Evolutionary conservation across 2,113 vertebrate species (phyloP), one percentile per base, ranked within the genome.

Genomic region (Vimba vimba): DNA sequence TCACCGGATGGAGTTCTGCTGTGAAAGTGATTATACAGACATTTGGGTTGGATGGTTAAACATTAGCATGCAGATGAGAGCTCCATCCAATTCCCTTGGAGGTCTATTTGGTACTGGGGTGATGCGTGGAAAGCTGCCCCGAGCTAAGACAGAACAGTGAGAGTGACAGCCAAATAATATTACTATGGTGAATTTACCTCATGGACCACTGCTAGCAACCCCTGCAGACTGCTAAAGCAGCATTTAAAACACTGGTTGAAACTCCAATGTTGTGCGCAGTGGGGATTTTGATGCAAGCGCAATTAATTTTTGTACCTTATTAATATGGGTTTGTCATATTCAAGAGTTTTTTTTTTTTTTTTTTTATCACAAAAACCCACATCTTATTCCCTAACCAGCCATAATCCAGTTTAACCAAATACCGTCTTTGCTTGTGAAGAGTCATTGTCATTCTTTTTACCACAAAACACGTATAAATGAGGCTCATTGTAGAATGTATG

Each of bases 31-130:
- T 93, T 84, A 71, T 76, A 79, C 91, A 87, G 91, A 89, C 90
- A 91, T 91, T 88, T 89, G 83, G 86, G 83, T 80, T 87, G 90
- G 87, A 90, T 91, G 88, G 82, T 89, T 90, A 33, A 88, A 89
- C 66, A 90, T 83, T 89, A 88, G 85, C 92, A 93, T 92, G 90
- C 93, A 92, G 91, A 93, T 90, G 89, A 81, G 73, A 81, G 88
- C 88, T 86, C 90, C 91, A 92, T 92, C 92, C 89, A 77, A 73
- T 17, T 81, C 86, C 87, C 91, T 88, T 87, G 86, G 88, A 89
- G 83, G 81, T 87, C 90, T 87, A 68, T 89, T 91, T 89, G 90
- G 90, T 12, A 87, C 88, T 87, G 91, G 90, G 91, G 87, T 93
- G 92, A 92, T 91, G 91, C 91, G 92, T 91, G 90, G 91, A 87